Base-by-base conservation (phyloP, 92 coral and sea anemone genomes). In the Zoanthus gigantus region DNA sequence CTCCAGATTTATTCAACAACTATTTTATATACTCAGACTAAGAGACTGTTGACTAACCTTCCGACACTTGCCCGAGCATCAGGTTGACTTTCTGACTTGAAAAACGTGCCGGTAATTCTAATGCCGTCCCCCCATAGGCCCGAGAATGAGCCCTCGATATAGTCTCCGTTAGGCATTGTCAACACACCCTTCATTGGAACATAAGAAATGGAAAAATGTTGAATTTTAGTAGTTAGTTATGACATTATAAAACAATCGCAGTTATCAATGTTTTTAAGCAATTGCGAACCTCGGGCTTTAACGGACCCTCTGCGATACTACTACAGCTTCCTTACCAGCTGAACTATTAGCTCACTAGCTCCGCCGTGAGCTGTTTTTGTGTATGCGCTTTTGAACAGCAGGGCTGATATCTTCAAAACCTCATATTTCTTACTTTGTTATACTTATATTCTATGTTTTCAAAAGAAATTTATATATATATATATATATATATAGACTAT, bases 121-220 rank as follows among this genome's bases (percentile, higher is more conserved):
- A 97, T 92, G 23, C 98, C 98, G 11, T 94, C 97, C 34, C 96
- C 95, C 98, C 99, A 97, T 56, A 87, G 93, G n/a, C 98, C 99
- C 30, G 89, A 83, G 75, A 97, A 97, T 7, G 98, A 88, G 31
- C 98, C 99, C 71, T 97, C 99, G 28, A 97, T 91, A 45, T 71
- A 91, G 71, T 97, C 99, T 18, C 99, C 99, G 67, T 92, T 93
- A 0, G 99, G 92, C 91, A 97, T 81, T 30, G 97, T 97, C 18
- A 95, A 92, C 54, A 92, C 91, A 9, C 99, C 99, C 99, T 97
- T 80, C 12, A 48, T 15, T 53, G 52, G 72, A 45, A 71, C 48
- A 54, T 17, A 37, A 23, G 9, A 5, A 63, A 69, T 9, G 16
- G 10, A 29, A 30, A 34, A 13, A 23, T 23, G 34, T 23, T 11